These are phyloP conservation scores for Dasypolia templi DNA, from an alignment of 2,888 invertebrate species.

Conservation along the genomic window DNA sequence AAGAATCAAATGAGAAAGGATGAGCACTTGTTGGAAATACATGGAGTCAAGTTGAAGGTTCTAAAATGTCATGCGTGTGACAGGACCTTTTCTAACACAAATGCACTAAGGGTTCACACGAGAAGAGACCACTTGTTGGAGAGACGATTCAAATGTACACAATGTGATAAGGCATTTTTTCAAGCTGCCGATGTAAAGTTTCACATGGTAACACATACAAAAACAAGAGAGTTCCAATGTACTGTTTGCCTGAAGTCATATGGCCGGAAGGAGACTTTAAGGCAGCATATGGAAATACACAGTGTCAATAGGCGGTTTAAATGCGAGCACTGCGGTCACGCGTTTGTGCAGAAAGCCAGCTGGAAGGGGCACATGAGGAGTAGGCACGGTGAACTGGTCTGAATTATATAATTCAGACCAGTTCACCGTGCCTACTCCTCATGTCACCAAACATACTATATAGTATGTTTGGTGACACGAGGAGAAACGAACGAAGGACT, in stretches of 20 bases:
- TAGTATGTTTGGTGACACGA: no score
- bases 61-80: conserved; percentile 71
- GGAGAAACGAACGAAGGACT: not conserved
- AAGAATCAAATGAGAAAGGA: conserved; percentile 59
- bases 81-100: conserved; percentile 83
- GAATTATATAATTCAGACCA: no score
- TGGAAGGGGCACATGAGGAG: conserved; percentile 70
- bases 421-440: no score
- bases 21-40: conserved; percentile 64
- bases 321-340: conserved; percentile 68
- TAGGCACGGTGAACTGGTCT: conserved; percentile 33
- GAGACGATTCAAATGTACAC: conserved; percentile 58
- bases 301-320: conserved; percentile 68
- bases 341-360: conserved; percentile 76
- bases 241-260: conserved; percentile 77
- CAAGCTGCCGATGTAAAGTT: conserved; percentile 71
- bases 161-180: conserved; percentile 57
- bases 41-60: conserved; percentile 57
- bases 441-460: no score
- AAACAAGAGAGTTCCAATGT: conserved; percentile 76
- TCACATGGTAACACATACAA: conserved; percentile 73
- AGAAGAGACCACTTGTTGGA: conserved; percentile 75
- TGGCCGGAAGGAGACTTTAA: conserved; percentile 67
- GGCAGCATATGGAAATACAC: conserved; percentile 74
- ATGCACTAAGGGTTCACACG: conserved; percentile 83